phyloP scores from a whole-genome alignment of 2,113 vertebrate genomes.

The Labeo rohita region DNA sequence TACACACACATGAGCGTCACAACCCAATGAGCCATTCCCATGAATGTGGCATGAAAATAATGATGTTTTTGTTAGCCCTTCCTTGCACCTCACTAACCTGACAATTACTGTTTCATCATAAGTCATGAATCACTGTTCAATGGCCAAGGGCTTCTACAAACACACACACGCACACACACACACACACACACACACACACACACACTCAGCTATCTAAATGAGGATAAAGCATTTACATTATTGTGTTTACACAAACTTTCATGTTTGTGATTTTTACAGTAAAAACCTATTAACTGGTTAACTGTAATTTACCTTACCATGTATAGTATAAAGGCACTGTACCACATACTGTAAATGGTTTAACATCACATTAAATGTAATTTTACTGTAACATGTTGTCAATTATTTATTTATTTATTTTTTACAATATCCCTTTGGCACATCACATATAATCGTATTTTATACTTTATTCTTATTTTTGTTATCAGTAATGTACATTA shows the following conservation, averaged over 20 bases:
- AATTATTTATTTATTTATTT: neutral
- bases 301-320: neutral
- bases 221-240: neutral
- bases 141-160: neutral
- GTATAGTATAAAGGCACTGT: neutral
- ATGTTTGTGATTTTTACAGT: neutral
- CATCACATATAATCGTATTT: too few relatives aligned
- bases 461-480: neutral
- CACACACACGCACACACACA: neutral
- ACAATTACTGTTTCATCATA: conserved; percentile 24
- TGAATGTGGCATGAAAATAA: conserved; percentile 10
- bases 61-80: conserved; percentile 13
- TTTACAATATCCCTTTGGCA: too few relatives aligned
- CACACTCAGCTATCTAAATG: neutral
- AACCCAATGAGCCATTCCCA: neutral
- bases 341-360: neutral
- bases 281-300: neutral
- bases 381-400: neutral
- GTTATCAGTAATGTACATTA: neutral
- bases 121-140: conserved; percentile 16
- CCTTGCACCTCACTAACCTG: conserved; percentile 4
- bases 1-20: neutral
- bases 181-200: too few relatives aligned
- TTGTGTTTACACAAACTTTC: neutral
- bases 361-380: neutral